A percentile compares a stretch with the other conserved stretches of the same genome.
Evolutionary conservation across 2,113 vertebrate species (phyloP).

Genomic region (Geococcyx californianus): DNA sequence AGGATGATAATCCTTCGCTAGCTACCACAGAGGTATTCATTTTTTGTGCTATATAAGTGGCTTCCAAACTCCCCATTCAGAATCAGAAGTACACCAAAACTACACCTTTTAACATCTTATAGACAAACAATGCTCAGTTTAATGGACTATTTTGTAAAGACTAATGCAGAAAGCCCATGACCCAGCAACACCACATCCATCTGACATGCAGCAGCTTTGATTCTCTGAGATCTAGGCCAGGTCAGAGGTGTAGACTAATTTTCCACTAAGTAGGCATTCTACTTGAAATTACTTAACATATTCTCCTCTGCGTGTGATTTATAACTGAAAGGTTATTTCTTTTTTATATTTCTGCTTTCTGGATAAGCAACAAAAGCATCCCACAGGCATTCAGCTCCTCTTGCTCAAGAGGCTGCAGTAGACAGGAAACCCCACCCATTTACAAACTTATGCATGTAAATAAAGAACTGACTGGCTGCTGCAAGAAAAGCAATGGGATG

Average conservation of each 20-base stretch:
- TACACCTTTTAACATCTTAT: not conserved
- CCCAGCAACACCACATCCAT: not conserved
- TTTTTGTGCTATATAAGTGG: not conserved
- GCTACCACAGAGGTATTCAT: not conserved
- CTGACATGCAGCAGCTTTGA: not conserved
- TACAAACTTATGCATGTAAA: not conserved
- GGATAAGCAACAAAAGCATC: not conserved
- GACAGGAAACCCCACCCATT: not conserved
- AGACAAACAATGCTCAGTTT: not conserved
- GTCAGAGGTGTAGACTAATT: not conserved
- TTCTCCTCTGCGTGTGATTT: not conserved
- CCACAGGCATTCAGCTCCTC: not conserved
- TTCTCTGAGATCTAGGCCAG: not conserved
- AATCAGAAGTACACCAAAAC: not conserved
- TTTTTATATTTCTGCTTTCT: not conserved
- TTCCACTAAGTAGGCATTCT: not conserved
- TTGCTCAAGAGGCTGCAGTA: not conserved
- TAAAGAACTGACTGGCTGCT: not conserved
- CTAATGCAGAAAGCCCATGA: not conserved
- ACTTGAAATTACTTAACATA: not conserved
- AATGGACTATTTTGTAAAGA: not conserved
- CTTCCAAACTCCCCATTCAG: not conserved
- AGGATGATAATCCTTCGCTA: not conserved
- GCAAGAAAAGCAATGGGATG: not conserved
- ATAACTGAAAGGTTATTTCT: not conserved